Base-by-base conservation (phyloP, 2,797 vertebrate genomes). In the Anguilla pacifica region DNA sequence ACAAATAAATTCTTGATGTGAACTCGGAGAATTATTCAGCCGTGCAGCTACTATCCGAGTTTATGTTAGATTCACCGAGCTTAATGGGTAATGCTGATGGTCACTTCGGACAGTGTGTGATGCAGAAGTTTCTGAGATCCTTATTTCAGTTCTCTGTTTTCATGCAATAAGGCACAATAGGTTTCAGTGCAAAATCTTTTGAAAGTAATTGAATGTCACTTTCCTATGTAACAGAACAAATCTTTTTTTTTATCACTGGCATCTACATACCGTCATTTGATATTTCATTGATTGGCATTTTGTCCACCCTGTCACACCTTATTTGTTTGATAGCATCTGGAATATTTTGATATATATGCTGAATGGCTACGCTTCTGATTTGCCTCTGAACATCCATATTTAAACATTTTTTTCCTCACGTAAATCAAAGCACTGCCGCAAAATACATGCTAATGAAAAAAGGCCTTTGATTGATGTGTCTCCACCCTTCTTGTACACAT, bases 371-470 rank as follows among this genome's bases (percentile, higher is more conserved):
- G 81, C 55, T 46, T 86, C 83, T 88, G 87, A 91, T 88, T 72
- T 90, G 11, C 86, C 59, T 35, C 49, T 84, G 57, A 17, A 67
- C 88, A 86, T 84, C 51, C 57, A 70, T 53, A 72, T 57, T 2
- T 15, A 85, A 88, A 85, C 46, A 79, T 72, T 87, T 64, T 61
- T 88, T 89, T 88, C 83, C 53, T 87, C 85, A 19, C 35, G 6
- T 67, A 10, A 70, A 70, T 61, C 55, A 84, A 28, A 83, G 83
- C 51, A 88, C 83, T 83, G 81, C 86, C 84, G 88, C 89, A 91
- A 87, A 91, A 91, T 89, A 89, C 86, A 87, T 72, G 82, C 61
- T 81, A 86, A 89, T 82, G 88, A 90, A 90, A 83, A 88, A 46
- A 77, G 28, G 35, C 35, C 35, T 43, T 61, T 51, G 59, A 83